Base-by-base conservation (phyloP, 2,797 vertebrate genomes). In the Neoniphon sammara region DNA sequence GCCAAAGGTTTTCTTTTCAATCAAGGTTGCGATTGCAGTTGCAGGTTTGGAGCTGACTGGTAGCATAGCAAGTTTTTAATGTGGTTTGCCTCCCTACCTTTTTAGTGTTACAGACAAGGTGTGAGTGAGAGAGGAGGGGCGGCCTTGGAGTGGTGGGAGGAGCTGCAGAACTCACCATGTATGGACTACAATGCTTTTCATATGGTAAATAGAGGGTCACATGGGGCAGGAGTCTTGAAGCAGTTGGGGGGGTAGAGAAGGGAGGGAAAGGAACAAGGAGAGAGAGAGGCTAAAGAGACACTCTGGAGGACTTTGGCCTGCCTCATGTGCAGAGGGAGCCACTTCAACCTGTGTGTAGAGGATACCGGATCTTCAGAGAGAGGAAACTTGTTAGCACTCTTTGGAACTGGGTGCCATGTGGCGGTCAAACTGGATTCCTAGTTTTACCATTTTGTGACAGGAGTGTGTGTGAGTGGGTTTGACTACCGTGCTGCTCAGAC, bases 141-240 rank as follows among this genome's bases (percentile, higher is more conserved):
- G 1, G 66, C 55, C 50, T 20, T 31, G 58, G 73, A 61, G 57
- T 5, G 12, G 36, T 56, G 57, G 91, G 89, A 88, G 88, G 87
- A 85, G 89, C 80, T 30, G 30, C 54, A 60, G 75, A 53, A 34
- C 11, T 73, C 69, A 67, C 66, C 78, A 49, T 86, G 71, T 82
- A 64, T 67, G 75, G 78, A 49, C 57, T 63, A 9, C 58, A 67
- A 20, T 71, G 68, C 64, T 76, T 49, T 88, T 88, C 79, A 76
- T 83, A 89, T 90, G 84, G 85, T 91, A 92, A 91, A 89, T 72
- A 88, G 53, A 78, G 42, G 69, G 87, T 91, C 90, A 91, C 86
- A 81, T 90, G 91, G 87, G 80, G 76, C 81, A 81, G 66, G 62
- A 78, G 68, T 79, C 67, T 83, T 83, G 61, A 56, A 75, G 80